phyloP scores from a whole-genome alignment of 64 coral and sea anemone genomes.

The Platygyra sinensis region DNA sequence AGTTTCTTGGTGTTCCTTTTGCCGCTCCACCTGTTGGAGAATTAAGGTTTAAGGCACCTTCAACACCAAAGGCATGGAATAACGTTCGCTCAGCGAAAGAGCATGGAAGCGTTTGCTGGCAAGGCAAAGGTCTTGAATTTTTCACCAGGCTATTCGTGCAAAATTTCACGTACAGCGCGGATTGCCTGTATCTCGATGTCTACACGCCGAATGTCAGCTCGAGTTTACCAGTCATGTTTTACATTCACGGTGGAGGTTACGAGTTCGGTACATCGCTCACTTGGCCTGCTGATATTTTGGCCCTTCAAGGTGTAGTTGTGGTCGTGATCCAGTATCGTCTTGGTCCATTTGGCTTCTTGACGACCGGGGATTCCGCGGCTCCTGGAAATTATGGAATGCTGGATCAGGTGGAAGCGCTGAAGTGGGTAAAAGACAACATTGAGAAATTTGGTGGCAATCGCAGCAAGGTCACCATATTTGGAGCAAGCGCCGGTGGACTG shows the following conservation, averaged over 20 bases:
- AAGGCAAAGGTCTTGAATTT: neutral
- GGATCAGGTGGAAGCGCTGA: no score
- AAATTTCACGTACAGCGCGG: slow-evolving; percentile 35
- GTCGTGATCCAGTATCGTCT: no score
- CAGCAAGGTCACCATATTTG: no score
- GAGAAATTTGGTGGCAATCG: no score
- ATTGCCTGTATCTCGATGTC: slow-evolving; percentile 43
- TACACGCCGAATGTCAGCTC: neutral
- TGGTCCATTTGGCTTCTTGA: no score
- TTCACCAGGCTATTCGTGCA: neutral
- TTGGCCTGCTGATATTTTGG: no score
- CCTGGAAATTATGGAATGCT: no score
- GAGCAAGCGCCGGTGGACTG: no score
- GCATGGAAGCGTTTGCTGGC: slow-evolving; percentile 24
- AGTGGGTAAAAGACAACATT: no score
- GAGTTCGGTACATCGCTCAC: neutral
- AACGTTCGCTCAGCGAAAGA: slow-evolving; percentile 1
- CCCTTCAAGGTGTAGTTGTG: no score
- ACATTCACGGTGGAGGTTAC: slow-evolving; percentile 61
- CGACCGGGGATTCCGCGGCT: no score
- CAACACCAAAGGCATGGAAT: slow-evolving; percentile 28
- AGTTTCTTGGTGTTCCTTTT: slow-evolving; percentile 59
- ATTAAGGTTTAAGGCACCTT: slow-evolving; percentile 39
- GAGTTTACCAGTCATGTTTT: slow-evolving; percentile 49
- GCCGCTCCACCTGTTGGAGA: slow-evolving; percentile 24